phyloP scores from a whole-genome alignment of 2,888 invertebrate genomes.

The Vandiemenella viatica region DNA sequence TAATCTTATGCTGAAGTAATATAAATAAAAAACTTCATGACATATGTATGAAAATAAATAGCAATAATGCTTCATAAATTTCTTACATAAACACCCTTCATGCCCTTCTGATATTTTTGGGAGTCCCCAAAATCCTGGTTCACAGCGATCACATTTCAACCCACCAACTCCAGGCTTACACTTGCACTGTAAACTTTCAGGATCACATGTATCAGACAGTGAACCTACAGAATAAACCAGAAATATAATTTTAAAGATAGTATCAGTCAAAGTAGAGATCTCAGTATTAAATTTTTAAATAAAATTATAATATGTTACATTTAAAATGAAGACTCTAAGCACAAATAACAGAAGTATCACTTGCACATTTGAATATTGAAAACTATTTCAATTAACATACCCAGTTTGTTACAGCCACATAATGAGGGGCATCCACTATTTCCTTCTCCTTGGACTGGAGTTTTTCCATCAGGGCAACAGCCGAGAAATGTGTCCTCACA shows the following conservation, averaged over 20 bases:
- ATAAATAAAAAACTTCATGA: too few species aligned
- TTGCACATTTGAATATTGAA: neutral
- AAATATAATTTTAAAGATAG: neutral
- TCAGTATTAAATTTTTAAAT: too few species aligned
- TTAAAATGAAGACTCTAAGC: too few species aligned
- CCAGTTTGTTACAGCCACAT: slow-evolving; percentile 70
- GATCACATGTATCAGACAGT: slow-evolving; percentile 53
- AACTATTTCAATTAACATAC: slow-evolving; percentile 15
- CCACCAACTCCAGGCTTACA: slow-evolving; percentile 83
- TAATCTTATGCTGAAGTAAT: too few species aligned
- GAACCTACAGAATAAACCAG: slow-evolving; percentile 6
- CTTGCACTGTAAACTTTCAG: slow-evolving; percentile 60
- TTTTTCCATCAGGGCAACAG: slow-evolving; percentile 59
- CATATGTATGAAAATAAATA: too few species aligned
- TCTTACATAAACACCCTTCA: slow-evolving; percentile 45
- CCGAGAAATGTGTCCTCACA: slow-evolving; percentile 68
- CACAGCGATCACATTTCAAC: slow-evolving; percentile 69
- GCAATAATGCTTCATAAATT: too few species aligned
- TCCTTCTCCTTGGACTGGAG: slow-evolving; percentile 52
- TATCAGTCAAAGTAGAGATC: too few species aligned
- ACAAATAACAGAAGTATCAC: too few species aligned
- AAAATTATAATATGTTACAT: too few species aligned
- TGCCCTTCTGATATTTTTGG: slow-evolving; percentile 61
- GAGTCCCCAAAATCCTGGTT: slow-evolving; percentile 82
- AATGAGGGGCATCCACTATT: slow-evolving; percentile 65